Percentiles rank a stretch among this genome's conserved stretches.
These are phyloP conservation scores for Todus mexicanus DNA, from an alignment of 2,797 vertebrate genomes.

Conservation along the genomic window DNA sequence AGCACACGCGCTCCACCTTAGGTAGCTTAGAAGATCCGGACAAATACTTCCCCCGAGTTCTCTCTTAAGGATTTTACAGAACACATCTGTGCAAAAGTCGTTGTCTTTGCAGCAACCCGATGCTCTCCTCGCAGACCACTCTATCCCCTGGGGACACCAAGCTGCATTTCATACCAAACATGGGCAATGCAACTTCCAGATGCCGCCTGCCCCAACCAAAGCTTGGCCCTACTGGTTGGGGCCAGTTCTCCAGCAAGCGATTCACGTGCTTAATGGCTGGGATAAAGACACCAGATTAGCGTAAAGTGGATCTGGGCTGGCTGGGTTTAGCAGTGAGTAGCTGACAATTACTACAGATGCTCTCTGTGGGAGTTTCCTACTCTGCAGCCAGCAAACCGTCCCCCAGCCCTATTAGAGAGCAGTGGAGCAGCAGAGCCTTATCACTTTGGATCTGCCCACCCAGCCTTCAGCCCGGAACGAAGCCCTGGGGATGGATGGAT, in stretches of 20 bases:
- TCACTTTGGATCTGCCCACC: background rate
- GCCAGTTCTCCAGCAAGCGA: background rate
- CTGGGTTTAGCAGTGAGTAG: background rate
- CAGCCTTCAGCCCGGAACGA: background rate
- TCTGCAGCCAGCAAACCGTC: background rate
- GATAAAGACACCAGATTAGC: slow-evolving; percentile 32
- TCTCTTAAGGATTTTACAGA: no score
- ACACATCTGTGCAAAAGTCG: background rate
- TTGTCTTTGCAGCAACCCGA: slow-evolving; percentile 21
- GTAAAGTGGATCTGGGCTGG: slow-evolving; percentile 15
- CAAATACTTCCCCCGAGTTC: background rate
- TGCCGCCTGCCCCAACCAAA: slow-evolving; percentile 24
- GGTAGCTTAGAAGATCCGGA: background rate
- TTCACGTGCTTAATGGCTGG: background rate
- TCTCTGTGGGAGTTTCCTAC: background rate
- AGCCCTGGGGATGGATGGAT: rapidly evolving
- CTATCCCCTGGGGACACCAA: background rate
- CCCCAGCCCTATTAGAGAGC: background rate
- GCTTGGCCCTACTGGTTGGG: slow-evolving; percentile 16
- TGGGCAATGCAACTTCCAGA: slow-evolving; percentile 26
- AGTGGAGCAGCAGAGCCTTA: background rate
- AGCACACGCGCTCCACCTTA: background rate
- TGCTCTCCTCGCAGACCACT: slow-evolving; percentile 17
- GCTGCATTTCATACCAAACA: slow-evolving; percentile 47
- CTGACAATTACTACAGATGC: background rate